Percentiles rank a stretch among this genome's conserved stretches.
Evolutionary conservation across 2,888 invertebrate species (phyloP).

Genomic region (Eledona agricola): DNA sequence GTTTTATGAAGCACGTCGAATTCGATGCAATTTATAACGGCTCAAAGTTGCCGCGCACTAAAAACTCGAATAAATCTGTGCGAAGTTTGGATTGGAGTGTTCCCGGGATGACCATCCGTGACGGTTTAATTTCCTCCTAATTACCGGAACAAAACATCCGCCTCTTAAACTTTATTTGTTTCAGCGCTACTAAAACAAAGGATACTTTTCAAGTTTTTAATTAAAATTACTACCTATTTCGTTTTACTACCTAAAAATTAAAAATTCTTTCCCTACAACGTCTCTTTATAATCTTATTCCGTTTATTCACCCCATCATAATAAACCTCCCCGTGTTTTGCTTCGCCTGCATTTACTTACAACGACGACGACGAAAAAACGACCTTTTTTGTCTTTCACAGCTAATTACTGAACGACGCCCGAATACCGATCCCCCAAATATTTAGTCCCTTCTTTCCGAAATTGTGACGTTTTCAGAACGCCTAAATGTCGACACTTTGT

Average conservation of each 20-base stretch:
- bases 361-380: slow-evolving; percentile 39
- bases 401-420: slow-evolving; percentile 3
- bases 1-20: slow-evolving; percentile 55
- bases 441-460: no score
- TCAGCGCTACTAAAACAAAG: slow-evolving; percentile 61
- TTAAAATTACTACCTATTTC: slow-evolving; percentile 63
- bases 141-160: slow-evolving; percentile 60
- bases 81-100: slow-evolving; percentile 54
- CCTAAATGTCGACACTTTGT: no score
- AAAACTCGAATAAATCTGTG: slow-evolving; percentile 54
- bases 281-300: slow-evolving; percentile 50
- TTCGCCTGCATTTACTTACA: slow-evolving; percentile 51
- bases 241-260: slow-evolving; percentile 61
- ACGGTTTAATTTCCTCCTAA: slow-evolving; percentile 61
- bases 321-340: slow-evolving; percentile 54
- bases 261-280: slow-evolving; percentile 53
- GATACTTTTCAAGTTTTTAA: slow-evolving; percentile 63
- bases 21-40: slow-evolving; percentile 54
- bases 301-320: slow-evolving; percentile 53
- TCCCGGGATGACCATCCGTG: slow-evolving; percentile 54
- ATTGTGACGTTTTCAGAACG: no score
- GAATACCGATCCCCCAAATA: no score
- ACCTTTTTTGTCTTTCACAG: slow-evolving; percentile 7
- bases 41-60: slow-evolving; percentile 46
- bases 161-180: slow-evolving; percentile 60